phyloP scores from a whole-genome alignment of 2,888 invertebrate species.

The Folsomia manolachei region DNA sequence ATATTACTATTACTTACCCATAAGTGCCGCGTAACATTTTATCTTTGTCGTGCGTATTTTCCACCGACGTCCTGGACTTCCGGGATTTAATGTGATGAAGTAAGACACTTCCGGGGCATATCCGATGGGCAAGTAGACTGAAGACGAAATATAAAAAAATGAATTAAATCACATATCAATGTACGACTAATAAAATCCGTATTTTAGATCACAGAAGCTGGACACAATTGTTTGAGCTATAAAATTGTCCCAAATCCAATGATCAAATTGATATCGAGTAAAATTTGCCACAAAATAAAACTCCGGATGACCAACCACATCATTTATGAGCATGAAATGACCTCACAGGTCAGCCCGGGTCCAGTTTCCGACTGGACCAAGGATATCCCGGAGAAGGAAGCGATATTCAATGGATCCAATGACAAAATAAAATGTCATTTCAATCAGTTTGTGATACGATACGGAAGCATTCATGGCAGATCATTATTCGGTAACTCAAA shows the following conservation, averaged over 20 bases:
- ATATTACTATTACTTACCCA: constrained; percentile 43
- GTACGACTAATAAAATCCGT: too few relatives aligned
- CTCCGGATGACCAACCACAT: background rate
- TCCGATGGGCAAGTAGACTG: constrained; percentile 46
- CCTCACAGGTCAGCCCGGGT: too few relatives aligned
- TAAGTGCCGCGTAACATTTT: constrained; percentile 37
- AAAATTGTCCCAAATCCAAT: too few relatives aligned
- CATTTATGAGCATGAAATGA: background rate
- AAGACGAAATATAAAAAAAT: too few relatives aligned
- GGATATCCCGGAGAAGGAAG: background rate
- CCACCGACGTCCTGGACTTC: constrained; percentile 41
- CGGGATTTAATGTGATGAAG: constrained; percentile 33
- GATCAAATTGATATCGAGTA: too few relatives aligned
- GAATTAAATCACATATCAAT: too few relatives aligned
- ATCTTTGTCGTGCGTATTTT: constrained; percentile 46
- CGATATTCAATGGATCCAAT: background rate
- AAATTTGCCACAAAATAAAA: background rate
- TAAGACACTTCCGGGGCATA: constrained; percentile 38
- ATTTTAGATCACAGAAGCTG: too few relatives aligned
- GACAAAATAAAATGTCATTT: background rate
- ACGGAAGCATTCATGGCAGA: too few relatives aligned
- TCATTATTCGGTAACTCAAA: too few relatives aligned
- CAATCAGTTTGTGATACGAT: background rate
- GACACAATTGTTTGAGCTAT: too few relatives aligned
- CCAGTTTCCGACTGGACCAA: background rate